Conservation (phyloP, 2,113 vertebrate genomes). For the Callocephalon fimbriatum region DNA sequence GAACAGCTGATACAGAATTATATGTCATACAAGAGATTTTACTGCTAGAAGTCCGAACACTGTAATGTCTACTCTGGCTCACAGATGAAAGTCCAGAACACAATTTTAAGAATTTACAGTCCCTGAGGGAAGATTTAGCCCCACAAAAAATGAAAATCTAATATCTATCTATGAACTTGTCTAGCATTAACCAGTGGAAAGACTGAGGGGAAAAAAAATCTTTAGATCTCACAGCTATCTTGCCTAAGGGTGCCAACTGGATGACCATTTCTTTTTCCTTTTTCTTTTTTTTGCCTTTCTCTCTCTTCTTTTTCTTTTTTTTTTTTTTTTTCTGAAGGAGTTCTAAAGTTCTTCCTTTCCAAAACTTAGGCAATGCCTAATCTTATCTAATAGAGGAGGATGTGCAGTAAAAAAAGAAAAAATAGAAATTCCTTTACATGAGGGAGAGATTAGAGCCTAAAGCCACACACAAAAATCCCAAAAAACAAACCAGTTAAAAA, state of each 20-base stretch:
- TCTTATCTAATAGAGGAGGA: neutral
- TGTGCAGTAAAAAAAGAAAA: neutral
- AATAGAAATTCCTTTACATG: neutral
- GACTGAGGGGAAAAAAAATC: neutral
- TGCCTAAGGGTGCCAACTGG: neutral
- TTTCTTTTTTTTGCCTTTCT: accelerated
- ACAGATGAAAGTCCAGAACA: neutral
- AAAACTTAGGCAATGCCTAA: neutral
- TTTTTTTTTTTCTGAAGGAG: neutral
- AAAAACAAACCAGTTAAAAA: neutral
- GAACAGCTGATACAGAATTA: neutral
- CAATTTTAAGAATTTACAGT: neutral
- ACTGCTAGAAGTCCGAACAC: neutral
- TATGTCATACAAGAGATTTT: neutral
- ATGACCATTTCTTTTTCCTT: accelerated
- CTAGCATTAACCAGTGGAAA: neutral
- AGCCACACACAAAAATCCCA: neutral
- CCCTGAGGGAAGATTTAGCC: neutral
- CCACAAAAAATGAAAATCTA: neutral
- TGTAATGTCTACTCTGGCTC: neutral
- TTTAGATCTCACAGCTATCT: neutral
- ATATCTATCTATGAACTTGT: neutral
- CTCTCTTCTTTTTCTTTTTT: accelerated
- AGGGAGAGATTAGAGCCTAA: neutral
- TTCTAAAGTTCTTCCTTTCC: neutral